Percentiles rank a stretch among this genome's conserved stretches.
These are phyloP conservation scores for Cecidostiba fungosa DNA, from an alignment of 2,888 invertebrate genomes.

Conservation along the genomic window DNA sequence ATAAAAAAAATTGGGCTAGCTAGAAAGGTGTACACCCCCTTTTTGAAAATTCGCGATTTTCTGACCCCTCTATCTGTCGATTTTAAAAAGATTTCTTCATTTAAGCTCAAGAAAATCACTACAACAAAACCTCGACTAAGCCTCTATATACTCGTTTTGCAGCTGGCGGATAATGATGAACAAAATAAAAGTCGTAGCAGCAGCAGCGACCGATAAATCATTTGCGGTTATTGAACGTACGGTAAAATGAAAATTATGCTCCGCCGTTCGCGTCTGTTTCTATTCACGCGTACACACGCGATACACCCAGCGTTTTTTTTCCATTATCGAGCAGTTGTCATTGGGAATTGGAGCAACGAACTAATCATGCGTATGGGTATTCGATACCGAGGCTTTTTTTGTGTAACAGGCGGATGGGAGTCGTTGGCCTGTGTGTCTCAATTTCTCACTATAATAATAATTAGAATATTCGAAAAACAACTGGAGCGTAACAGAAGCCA, in stretches of 20 bases:
- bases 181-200: neutral
- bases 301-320: neutral
- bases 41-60: too few relatives aligned
- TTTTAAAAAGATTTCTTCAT: too few relatives aligned
- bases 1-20: too few relatives aligned
- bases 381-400: neutral
- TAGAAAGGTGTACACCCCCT: too few relatives aligned
- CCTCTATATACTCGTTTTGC: neutral
- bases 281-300: conserved; percentile 13
- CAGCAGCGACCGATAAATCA: conserved; percentile 49
- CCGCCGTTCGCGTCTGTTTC: conserved; percentile 9
- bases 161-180: conserved; percentile 28
- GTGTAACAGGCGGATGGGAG: too few relatives aligned
- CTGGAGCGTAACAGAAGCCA: too few relatives aligned
- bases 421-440: too few relatives aligned
- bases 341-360: neutral
- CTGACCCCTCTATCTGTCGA: too few relatives aligned
- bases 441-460: too few relatives aligned
- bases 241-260: conserved; percentile 53
- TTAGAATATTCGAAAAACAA: too few relatives aligned
- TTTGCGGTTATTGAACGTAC: conserved; percentile 44
- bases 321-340: neutral
- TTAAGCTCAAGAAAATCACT: neutral
- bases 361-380: neutral
- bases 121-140: neutral